Conservation (phyloP, 53 echinoderm and acorn worm species). For the Crossaster papposus region DNA sequence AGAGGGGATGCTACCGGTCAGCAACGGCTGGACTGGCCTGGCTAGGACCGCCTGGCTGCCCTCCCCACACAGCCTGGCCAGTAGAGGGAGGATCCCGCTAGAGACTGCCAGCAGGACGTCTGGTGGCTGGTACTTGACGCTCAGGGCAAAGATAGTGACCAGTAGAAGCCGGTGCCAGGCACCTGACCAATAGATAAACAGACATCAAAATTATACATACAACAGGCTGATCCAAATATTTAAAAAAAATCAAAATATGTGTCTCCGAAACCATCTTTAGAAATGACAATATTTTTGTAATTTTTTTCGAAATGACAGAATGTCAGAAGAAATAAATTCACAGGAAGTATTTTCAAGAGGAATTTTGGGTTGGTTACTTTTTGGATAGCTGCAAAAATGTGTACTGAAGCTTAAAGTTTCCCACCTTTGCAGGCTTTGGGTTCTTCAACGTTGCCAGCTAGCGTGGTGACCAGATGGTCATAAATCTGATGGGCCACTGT, state of each 20-base stretch:
- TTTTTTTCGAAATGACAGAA: too few species aligned
- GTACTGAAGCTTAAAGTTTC: not conserved
- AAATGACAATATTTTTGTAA: too few species aligned
- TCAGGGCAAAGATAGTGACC: constrained; percentile 91
- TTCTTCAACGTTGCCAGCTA: constrained; percentile 85
- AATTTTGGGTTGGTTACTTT: too few species aligned
- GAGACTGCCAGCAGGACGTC: constrained; percentile 87
- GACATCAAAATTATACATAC: not conserved
- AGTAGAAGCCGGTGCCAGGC: constrained; percentile 81
- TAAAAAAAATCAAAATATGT: too few species aligned
- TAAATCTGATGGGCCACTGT: constrained; percentile 84
- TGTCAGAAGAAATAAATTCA: too few species aligned
- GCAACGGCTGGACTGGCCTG: constrained; percentile 73
- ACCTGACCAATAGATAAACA: constrained; percentile 54
- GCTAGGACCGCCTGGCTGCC: constrained; percentile 76
- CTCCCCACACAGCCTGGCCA: constrained; percentile 75
- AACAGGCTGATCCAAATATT: too few species aligned
- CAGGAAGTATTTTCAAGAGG: too few species aligned
- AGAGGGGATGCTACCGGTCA: constrained; percentile 71
- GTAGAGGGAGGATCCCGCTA: constrained; percentile 87
- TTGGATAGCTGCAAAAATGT: too few species aligned
- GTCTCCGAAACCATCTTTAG: too few species aligned
- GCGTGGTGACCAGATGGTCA: constrained; percentile 86
- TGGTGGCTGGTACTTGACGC: constrained; percentile 92
- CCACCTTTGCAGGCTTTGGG: constrained; percentile 52